Percentiles rank a stretch among this genome's conserved stretches.
These are phyloP conservation scores for Crax fasciolata DNA, from an alignment of 2,797 vertebrate genomes.

Conservation along the genomic window DNA sequence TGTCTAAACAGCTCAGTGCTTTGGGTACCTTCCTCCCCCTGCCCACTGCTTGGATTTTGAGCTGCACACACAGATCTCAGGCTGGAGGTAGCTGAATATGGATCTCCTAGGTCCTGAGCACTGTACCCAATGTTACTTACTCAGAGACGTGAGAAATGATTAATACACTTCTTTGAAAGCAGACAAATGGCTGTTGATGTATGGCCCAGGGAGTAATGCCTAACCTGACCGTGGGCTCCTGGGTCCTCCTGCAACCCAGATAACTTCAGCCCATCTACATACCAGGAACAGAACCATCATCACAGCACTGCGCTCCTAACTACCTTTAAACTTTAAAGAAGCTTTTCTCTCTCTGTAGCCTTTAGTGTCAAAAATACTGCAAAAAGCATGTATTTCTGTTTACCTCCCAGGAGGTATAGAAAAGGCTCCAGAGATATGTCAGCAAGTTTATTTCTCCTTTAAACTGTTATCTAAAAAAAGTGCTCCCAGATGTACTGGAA, in stretches of 20 bases:
- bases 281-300: not conserved
- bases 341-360: not conserved
- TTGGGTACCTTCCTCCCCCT: not conserved
- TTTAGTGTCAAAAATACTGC: not conserved
- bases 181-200: not conserved
- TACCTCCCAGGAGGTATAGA: not conserved
- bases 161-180: not conserved
- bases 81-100: not conserved
- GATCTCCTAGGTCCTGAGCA: not conserved
- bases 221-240: not conserved
- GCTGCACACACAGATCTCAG: not conserved
- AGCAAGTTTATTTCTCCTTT: not conserved
- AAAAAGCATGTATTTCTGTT: not conserved
- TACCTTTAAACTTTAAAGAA: not conserved
- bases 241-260: not conserved
- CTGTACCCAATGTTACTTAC: not conserved
- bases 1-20: not conserved
- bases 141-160: not conserved
- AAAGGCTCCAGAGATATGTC: not conserved
- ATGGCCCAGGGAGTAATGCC: not conserved
- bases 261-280: not conserved
- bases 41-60: not conserved
- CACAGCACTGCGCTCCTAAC: not conserved
- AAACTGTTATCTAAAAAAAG: not conserved
- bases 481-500: not conserved